These are phyloP conservation scores for Spheniscus humboldti DNA, from an alignment of 2,797 vertebrate species.

Conservation along the genomic window DNA sequence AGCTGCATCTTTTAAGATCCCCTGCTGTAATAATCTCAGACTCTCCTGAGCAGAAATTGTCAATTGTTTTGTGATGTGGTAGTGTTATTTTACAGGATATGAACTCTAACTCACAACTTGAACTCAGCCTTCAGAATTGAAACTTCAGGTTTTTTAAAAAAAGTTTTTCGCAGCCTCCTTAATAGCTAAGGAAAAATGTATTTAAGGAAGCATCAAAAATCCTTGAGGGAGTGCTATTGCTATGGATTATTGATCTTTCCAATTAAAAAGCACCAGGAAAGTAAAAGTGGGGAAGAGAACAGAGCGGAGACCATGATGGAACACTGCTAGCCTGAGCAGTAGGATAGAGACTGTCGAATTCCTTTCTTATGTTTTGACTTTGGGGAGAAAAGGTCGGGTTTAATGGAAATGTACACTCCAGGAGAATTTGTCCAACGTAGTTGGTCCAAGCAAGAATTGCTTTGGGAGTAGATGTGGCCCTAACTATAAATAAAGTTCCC, in stretches of 20 bases:
- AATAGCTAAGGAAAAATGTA: background rate
- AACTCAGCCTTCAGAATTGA: background rate
- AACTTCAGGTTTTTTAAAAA: background rate
- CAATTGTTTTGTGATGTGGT: background rate
- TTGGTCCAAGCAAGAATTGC: background rate
- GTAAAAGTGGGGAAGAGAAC: background rate
- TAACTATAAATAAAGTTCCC: background rate
- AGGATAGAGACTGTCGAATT: background rate
- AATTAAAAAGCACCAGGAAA: background rate
- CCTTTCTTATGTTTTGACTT: background rate
- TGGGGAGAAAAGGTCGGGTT: background rate
- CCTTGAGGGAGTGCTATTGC: background rate
- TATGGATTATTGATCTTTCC: background rate
- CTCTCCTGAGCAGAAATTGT: background rate
- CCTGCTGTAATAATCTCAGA: background rate
- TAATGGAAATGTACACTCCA: background rate
- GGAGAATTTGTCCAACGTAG: background rate
- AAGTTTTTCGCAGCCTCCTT: background rate
- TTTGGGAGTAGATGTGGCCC: background rate
- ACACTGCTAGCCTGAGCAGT: background rate
- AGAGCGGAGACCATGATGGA: background rate
- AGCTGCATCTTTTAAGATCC: background rate
- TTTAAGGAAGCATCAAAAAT: background rate
- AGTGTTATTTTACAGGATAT: background rate
- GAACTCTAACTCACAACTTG: background rate